Base-by-base conservation (phyloP, 2,113 vertebrate genomes). In the Cryptomyrus ogoouensis region DNA sequence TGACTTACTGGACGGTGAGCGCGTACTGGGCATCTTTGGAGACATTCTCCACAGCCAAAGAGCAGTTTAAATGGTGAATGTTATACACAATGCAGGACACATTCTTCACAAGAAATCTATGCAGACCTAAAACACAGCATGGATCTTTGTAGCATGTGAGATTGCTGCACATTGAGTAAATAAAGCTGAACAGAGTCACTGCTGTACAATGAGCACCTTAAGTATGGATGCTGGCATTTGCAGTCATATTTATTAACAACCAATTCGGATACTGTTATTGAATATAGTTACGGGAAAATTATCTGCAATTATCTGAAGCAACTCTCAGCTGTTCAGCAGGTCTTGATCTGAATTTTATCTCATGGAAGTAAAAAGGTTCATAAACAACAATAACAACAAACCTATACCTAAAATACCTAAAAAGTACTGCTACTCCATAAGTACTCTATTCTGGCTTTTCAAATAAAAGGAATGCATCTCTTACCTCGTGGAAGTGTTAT, bases 41-140 rank as follows among this genome's bases (percentile, higher is more conserved):
- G 1, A 80, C 1, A 31, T 50, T 31, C 39, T 19, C 44, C 21
- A 42, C 4, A n/a, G 42, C 27, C 66, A 70, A 89, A 35, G 88
- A 50, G 62, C 88, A 89, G 24, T 47, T 77, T 27, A 77, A 77
- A 39, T 77, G 62, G 24, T 19, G 19, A 8, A 1, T 47, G 44
- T 89, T 89, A 49, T 77, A 89, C 62, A 89, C 19, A 89, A 31
- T 74, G 88, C 88, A 89, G 42, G 88, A 89, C 44, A 89, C 44
- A 35, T 89, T 89, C 12, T 89, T 88, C 39, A 88, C 35, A 10
- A 88, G 88, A 47, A 88, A 7, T 47, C 39, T 27, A 13, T 19
- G 27, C 86, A 87, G 2, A 17, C 86, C 86, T 87, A 87, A 24
- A 87, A 19, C 27, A 56, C 50, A 87, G 49, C n/a, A 87, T 53